Evolutionary conservation across 2,888 invertebrate genomes (phyloP), one percentile per base, ranked within the genome.

Genomic region (Drosophila algonquin): DNA sequence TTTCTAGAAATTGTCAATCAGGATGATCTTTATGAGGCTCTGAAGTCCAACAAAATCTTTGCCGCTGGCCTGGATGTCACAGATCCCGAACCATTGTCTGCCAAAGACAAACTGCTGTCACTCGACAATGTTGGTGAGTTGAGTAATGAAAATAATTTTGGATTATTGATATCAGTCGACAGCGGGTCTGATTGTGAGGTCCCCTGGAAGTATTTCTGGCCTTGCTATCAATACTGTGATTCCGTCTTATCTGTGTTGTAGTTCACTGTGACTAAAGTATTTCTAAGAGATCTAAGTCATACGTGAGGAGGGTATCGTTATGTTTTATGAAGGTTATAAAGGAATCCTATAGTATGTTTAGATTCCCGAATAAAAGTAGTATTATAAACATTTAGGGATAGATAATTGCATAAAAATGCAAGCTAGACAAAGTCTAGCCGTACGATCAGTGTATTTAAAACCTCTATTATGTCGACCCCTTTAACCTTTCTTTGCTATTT

Each of bases 41-140:
- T 99, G 55, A 95, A 95, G 85, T 93, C 93, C 46, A 94, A 95
- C 1, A 93, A 94, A 75, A 98, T 98, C 73, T 96, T 95, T 89
- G 96, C 96, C 0, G 98, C 98, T 1, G 98, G 98, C 0, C 93
- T 99, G 2, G 98, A 99, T 91, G 98, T 98, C 3, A 96, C 96
- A 87, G 95, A 95, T 1, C 98, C 98, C 0, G 98, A 99, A 91
- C 98, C 98, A 0, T 91, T 99, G 60, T 96, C 98, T 0, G 91
- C 94, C 7, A 94, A 96, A 90, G 95, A 97, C 91, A 96, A 96
- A 60, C 93, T 98, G n/a, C 90, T 97, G 14, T 94, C 94, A 30
- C 92, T 98, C 40, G 94, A 95, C 3, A 98, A 98, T 92, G 95
- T 96, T 90, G 95, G 97, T 97, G 91, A 82, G 89, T 85, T 14